These are phyloP conservation scores for Siniperca chuatsi DNA, from an alignment of 2,113 vertebrate genomes.

Conservation along the genomic window DNA sequence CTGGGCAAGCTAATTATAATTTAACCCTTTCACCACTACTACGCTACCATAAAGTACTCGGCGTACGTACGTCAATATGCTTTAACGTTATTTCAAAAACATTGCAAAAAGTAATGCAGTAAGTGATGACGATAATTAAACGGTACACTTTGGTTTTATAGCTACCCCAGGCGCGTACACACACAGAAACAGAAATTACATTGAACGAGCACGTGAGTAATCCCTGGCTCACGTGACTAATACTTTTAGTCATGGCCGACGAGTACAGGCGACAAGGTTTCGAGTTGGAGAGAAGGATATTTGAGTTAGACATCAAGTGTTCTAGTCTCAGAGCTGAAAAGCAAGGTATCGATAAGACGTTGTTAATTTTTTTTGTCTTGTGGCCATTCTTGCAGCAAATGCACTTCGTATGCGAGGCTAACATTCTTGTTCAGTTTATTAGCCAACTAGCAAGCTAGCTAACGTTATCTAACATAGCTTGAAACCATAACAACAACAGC, in stretches of 20 bases:
- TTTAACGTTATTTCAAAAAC: neutral
- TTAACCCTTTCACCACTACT: conserved; percentile 61
- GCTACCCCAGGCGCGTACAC: neutral
- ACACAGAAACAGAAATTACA: neutral
- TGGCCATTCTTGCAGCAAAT: neutral
- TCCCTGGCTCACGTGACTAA: conserved; percentile 81
- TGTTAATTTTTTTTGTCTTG: neutral
- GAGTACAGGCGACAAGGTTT: conserved; percentile 86
- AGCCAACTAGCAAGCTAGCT: conserved; percentile 63
- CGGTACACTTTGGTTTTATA: neutral
- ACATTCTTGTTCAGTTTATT: conserved; percentile 17
- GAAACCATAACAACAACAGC: conserved; percentile 77
- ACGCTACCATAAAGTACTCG: neutral
- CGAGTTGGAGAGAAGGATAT: conserved; percentile 87
- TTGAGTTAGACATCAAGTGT: conserved; percentile 86
- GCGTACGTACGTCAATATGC: accelerated
- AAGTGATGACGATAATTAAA: neutral
- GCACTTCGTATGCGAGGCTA: neutral
- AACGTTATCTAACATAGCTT: conserved; percentile 52
- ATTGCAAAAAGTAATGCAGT: too few relatives aligned
- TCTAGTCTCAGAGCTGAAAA: conserved; percentile 84
- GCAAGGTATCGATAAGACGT: conserved; percentile 73
- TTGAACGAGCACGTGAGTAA: conserved; percentile 77
- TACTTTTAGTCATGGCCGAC: conserved; percentile 87
- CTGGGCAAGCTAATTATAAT: conserved; percentile 64